Percentiles rank a stretch among this genome's conserved stretches.
phyloP scores from a whole-genome alignment of 2,113 vertebrate genomes.

The Pao palembangensis region DNA sequence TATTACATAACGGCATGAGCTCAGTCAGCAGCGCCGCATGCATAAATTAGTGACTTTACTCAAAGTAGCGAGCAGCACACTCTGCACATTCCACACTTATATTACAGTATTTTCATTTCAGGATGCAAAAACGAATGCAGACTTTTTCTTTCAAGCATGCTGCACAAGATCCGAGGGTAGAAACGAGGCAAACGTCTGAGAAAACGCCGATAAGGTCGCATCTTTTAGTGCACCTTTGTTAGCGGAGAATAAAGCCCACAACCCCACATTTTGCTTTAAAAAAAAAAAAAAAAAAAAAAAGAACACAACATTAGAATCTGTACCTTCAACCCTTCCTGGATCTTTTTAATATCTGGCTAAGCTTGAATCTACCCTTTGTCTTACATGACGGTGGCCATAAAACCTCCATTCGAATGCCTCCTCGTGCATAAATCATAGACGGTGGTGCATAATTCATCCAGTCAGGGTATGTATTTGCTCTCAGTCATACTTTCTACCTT shows the following conservation, averaged over 20 bases:
- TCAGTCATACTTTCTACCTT: slow-evolving; percentile 33
- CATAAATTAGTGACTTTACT: slow-evolving; percentile 41
- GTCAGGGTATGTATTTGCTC: slow-evolving; percentile 36
- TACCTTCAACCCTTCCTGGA: slow-evolving; percentile 4
- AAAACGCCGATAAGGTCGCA: neutral
- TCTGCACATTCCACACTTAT: neutral
- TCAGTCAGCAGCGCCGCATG: slow-evolving; percentile 29
- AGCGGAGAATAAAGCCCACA: no score
- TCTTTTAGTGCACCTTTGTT: no score
- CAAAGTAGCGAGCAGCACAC: neutral
- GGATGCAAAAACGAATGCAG: no score
- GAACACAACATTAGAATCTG: no score
- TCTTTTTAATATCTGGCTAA: slow-evolving; percentile 13
- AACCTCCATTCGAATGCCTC: slow-evolving; percentile 58
- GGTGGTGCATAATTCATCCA: slow-evolving; percentile 69
- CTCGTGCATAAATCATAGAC: slow-evolving; percentile 68
- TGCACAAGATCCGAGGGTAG: no score
- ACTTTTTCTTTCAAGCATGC: no score
- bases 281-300: no score
- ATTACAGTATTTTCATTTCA: slow-evolving; percentile 6
- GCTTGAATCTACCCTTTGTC: slow-evolving; percentile 39
- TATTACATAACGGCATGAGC: slow-evolving; percentile 37
- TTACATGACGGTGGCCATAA: slow-evolving; percentile 50
- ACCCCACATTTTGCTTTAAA: no score
- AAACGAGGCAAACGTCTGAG: no score